phyloP scores from a whole-genome alignment of 2,888 invertebrate species.

The Gymnoscelis rufifasciata region DNA sequence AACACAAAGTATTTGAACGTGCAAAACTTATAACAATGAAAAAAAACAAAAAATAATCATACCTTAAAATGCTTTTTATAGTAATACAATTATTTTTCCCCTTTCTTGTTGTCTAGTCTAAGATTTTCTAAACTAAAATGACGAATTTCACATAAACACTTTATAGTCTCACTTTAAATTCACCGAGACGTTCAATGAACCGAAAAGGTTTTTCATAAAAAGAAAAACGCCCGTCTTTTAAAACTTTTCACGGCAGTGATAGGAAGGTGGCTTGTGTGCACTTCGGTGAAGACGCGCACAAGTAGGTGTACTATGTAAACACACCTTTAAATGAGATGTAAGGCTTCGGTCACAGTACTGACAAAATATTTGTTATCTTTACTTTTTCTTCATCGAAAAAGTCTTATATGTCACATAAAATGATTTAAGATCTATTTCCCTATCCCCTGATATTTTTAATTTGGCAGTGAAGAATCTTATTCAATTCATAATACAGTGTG shows the following conservation, averaged over 20 bases:
- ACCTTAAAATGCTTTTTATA: too few relatives aligned
- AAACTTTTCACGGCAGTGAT: constrained; percentile 46
- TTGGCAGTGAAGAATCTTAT: too few relatives aligned
- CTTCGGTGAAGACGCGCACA: constrained; percentile 52
- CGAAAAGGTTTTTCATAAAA: constrained; percentile 32
- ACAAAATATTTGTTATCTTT: background rate
- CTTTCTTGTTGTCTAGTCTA: too few relatives aligned
- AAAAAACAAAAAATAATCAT: too few relatives aligned
- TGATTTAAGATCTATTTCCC: too few relatives aligned
- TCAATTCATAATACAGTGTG: too few relatives aligned
- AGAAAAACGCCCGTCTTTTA: constrained; percentile 32
- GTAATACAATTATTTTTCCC: too few relatives aligned
- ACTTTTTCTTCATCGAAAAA: too few relatives aligned
- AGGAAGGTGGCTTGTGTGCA: constrained; percentile 51
- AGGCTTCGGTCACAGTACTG: constrained; percentile 23
- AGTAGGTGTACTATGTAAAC: constrained; percentile 59
- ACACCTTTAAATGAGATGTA: constrained; percentile 60
- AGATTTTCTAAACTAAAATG: background rate
- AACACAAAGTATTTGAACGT: too few relatives aligned
- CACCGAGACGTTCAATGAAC: constrained; percentile 28
- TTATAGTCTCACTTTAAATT: constrained; percentile 8
- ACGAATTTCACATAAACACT: background rate
- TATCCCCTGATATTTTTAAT: too few relatives aligned
- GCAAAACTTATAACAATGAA: too few relatives aligned
- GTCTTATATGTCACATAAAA: too few relatives aligned